A percentile compares a stretch with the other conserved stretches of the same genome.
Evolutionary conservation across 2,888 invertebrate genomes (phyloP).

Genomic region (Hypomecis punctinalis): DNA sequence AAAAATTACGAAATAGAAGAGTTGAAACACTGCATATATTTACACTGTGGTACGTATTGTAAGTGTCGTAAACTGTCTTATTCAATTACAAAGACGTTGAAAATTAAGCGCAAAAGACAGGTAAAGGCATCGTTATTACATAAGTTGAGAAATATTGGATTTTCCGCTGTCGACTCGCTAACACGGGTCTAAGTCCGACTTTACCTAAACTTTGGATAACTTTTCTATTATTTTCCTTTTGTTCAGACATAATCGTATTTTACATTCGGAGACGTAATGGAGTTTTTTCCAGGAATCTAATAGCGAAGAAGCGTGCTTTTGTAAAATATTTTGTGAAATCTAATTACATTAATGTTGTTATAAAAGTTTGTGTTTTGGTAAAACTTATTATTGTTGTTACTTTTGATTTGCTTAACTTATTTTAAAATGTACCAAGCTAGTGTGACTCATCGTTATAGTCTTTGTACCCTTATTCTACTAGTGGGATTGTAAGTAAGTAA

Average conservation of each 20-base stretch:
- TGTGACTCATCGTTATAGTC: no score
- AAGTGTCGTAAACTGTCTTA: slow-evolving; percentile 12
- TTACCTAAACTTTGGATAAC: slow-evolving; percentile 28
- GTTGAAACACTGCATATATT: no score
- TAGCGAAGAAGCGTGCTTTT: slow-evolving; percentile 1
- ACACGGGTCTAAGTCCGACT: slow-evolving; percentile 35
- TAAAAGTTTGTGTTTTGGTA: no score
- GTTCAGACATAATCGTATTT: slow-evolving; percentile 34
- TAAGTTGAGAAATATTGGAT: slow-evolving; percentile 41
- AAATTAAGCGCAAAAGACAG: slow-evolving; percentile 30
- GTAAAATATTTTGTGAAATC: background rate
- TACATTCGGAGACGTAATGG: slow-evolving; percentile 24
- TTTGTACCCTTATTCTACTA: no score
- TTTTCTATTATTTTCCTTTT: slow-evolving; percentile 42
- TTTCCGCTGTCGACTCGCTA: slow-evolving; percentile 38
- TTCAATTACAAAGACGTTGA: slow-evolving; percentile 36
- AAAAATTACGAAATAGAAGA: no score
- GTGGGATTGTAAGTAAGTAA: no score
- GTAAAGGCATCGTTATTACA: slow-evolving; percentile 40
- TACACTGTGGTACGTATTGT: background rate
- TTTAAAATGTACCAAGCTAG: no score
- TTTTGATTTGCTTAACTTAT: no score
- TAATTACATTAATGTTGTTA: no score
- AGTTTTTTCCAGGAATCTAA: slow-evolving; percentile 5
- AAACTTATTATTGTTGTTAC: no score